Evolutionary conservation across 2,113 vertebrate species (phyloP), one percentile per base, ranked within the genome.

Genomic region (Agelaius tricolor): DNA sequence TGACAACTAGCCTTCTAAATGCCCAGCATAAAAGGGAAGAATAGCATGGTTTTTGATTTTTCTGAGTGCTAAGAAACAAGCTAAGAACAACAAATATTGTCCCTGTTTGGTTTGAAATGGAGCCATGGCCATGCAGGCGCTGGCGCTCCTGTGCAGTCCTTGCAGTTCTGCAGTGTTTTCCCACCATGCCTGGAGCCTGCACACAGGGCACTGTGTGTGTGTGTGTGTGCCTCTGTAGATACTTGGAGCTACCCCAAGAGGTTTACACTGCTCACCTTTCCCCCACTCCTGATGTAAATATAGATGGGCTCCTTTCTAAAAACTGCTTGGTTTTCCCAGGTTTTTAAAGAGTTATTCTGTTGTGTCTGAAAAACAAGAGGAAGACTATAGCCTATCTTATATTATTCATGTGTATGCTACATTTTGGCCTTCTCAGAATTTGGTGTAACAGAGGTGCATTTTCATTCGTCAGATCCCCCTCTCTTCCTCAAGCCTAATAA

Each of bases 61-160:
- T 18, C 63, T n/a, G 49, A 82, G 69, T 47, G 52, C 68, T 59
- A 86, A 71, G 67, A 87, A 91, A 91, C 65, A 22, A 69, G 23
- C 41, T 51, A 84, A 71, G 44, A 84, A 68, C 52, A 84, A 87
- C 66, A 84, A 75, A 85, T 57, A 65, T 12, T 81, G 44, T 68
- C 69, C 52, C 11, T 90, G 84, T 93, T 92, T 89, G 76, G 57
- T 68, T 71, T 96, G 92, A 89, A 84, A 72, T 23, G 41, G 39
- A 93, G 73, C 79, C 80, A 67, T 6, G 30, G 73, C 79, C 80
- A 67, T 6, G 30, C 43, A 71, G n/a, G 33, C 37, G 16, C 68
- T 90, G 65, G 31, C 0, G 0, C 59, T 85, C 47, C 81, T 27
- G 27, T 8, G 2, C 65, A 55, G 39, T 22, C 62, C 68, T 59